A percentile compares a stretch with the other conserved stretches of the same genome.
These are phyloP conservation scores for Drosophila nr. medialis DNA, from an alignment of 2,888 invertebrate species.

Conservation along the genomic window DNA sequence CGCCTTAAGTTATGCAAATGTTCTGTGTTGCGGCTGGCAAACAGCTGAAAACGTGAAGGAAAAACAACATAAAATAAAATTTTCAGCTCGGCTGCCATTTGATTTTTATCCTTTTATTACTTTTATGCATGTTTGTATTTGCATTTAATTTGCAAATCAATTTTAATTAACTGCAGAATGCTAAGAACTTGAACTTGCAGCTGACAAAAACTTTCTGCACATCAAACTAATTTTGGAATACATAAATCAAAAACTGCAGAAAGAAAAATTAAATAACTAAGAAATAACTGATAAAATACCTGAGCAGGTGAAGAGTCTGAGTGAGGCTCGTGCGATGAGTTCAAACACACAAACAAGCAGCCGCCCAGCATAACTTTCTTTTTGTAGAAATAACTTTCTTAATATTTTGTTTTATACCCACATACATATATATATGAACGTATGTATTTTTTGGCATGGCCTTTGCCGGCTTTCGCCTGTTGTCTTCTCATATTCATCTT, in stretches of 20 bases:
- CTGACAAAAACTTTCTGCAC: conserved; percentile 27
- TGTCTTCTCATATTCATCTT: conserved; percentile 40
- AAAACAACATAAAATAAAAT: conserved; percentile 16
- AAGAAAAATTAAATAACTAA: conserved; percentile 21
- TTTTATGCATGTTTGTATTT: conserved; percentile 7
- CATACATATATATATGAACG: neutral
- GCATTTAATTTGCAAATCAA: conserved; percentile 16
- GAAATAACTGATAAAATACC: conserved; percentile 50
- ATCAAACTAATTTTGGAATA: conserved; percentile 50
- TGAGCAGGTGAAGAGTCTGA: conserved; percentile 33
- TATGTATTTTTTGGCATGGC: conserved; percentile 4
- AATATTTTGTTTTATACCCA: conserved; percentile 64
- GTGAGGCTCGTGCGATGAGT: conserved; percentile 23
- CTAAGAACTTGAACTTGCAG: conserved; percentile 11
- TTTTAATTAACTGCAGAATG: conserved; percentile 44
- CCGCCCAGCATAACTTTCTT: conserved; percentile 56
- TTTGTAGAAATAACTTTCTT: conserved; percentile 70
- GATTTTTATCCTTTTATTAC: conserved; percentile 38
- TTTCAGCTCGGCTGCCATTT: conserved; percentile 19
- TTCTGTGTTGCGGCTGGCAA: conserved; percentile 37
- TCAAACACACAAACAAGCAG: conserved; percentile 10
- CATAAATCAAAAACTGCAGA: conserved; percentile 32
- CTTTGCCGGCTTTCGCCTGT: conserved; percentile 22
- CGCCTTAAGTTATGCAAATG: conserved; percentile 78
- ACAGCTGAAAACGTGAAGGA: conserved; percentile 12